phyloP scores from a whole-genome alignment of 1,140 invertebrate genomes.

The Drosophila teissieri region DNA sequence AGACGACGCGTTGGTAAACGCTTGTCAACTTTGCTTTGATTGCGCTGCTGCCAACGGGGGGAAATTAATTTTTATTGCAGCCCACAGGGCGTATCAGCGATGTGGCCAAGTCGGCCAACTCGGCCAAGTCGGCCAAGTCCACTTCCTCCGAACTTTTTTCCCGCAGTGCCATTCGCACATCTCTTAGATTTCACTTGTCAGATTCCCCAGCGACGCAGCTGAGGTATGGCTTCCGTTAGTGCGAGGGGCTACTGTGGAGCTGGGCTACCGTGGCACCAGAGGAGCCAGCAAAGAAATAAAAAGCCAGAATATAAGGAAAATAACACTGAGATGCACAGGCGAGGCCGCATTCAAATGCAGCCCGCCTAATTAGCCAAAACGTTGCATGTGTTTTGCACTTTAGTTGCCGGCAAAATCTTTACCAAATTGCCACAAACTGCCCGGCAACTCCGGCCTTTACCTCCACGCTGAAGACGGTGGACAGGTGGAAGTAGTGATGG shows the following conservation, averaged over 20 bases:
- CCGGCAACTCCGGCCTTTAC: conserved; percentile 15
- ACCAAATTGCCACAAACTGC: conserved; percentile 53
- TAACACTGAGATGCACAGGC: conserved; percentile 13
- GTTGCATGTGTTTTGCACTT: conserved; percentile 80
- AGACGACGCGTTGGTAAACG: conserved; percentile 75
- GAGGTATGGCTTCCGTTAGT: conserved; percentile 80
- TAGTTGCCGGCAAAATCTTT: conserved; percentile 45
- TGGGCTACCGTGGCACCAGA: conserved; percentile 13
- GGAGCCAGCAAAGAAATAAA: conserved; percentile 7
- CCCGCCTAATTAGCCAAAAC: conserved; percentile 71
- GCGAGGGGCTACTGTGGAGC: conserved; percentile 69
- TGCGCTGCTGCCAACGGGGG: conserved; percentile 73
- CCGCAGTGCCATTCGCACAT: conserved; percentile 51
- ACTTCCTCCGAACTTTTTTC: conserved; percentile 55
- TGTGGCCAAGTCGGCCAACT: conserved; percentile 36
- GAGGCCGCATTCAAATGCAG: conserved; percentile 52
- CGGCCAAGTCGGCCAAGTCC: conserved; percentile 21
- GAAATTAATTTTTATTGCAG: conserved; percentile 80
- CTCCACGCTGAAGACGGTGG: conserved; percentile 12
- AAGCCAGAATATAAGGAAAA: conserved; percentile 14
- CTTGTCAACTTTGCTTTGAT: conserved; percentile 82
- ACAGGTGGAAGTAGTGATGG: conserved; percentile 15
- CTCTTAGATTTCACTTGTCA: conserved; percentile 77
- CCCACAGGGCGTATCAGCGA: conserved; percentile 76
- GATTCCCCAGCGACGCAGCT: conserved; percentile 66